A percentile compares a stretch with the other conserved stretches of the same genome.
These are phyloP conservation scores for Capitulum mitella DNA, from an alignment of 2,888 invertebrate genomes.

Conservation along the genomic window DNA sequence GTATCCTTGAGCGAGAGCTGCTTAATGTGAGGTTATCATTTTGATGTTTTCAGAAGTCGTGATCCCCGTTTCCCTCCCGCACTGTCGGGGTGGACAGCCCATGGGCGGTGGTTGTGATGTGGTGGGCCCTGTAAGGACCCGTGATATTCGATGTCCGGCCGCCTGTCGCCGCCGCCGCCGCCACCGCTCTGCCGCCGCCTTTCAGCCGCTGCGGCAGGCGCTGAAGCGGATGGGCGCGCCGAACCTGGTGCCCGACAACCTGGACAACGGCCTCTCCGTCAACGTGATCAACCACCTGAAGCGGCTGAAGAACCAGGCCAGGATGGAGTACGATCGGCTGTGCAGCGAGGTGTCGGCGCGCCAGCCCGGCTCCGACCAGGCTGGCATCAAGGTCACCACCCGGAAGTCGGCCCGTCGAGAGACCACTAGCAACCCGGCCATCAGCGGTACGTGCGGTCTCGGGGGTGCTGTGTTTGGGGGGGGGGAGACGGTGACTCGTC, in stretches of 20 bases:
- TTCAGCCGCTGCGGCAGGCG: constrained; percentile 78
- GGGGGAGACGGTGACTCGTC: no score
- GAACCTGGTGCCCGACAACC: constrained; percentile 77
- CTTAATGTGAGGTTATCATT: no score
- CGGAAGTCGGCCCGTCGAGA: not conserved
- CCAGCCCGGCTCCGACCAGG: constrained; percentile 39
- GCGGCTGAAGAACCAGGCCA: constrained; percentile 88
- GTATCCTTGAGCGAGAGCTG: no score
- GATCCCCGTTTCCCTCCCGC: no score
- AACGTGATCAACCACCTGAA: constrained; percentile 91
- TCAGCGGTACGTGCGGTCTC: constrained; percentile 12
- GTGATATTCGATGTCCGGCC: no score
- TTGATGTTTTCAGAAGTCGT: no score
- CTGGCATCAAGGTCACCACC: not conserved
- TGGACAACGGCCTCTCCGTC: constrained; percentile 87
- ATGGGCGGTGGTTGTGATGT: no score
- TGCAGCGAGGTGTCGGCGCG: constrained; percentile 35
- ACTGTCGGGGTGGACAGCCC: no score
- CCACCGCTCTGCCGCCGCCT: no score
- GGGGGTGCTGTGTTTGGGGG: no score
- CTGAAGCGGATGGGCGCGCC: constrained; percentile 83
- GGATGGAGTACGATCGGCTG: constrained; percentile 67
- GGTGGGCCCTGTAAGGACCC: no score
- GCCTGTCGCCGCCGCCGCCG: no score
- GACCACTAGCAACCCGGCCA: constrained; percentile 4